Evolutionary conservation across 1,140 invertebrate species (phyloP), one percentile per base, ranked within the genome.

Genomic region (Helicoverpa zea): DNA sequence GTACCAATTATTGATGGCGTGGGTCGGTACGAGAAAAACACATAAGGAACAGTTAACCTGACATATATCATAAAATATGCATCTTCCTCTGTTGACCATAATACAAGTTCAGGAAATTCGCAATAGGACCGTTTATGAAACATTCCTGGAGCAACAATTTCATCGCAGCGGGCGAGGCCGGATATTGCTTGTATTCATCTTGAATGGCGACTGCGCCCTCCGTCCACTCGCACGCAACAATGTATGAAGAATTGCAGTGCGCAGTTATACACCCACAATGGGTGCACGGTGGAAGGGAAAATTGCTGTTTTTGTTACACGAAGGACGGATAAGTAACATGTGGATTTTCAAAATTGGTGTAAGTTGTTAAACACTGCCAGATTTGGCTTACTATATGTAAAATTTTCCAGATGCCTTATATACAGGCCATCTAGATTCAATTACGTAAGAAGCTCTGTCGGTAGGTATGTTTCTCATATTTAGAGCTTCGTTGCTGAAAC

Each of bases 171-270:
- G 56, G 76, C 74, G 76, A 74, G 81, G 81, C 81, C 81, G 81
- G 81, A 83, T 70, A 80, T 83, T 83, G 78, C 78, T 76, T 73
- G 64, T 83, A 73, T 77, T 82, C 68, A 80, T 64, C 64, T 78
- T 70, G 58, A 59, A 77, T 63, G 74, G 18, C 49, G 68, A 73
- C 54, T 59, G 74, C 63, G 80, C 72, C 73, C 77, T 80, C 77
- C 18, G 10, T 29, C 47, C 23, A 54, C n/a, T 63, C 35, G 30
- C 4, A 64, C 74, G 66, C 29, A 66, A 77, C 61, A 63, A 77
- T 66, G 18, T 7, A 66, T 49, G 43, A 68, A 68, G 64, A 68
- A 68, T n/a, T 52, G 16, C 68, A 72, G 1, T 72, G 68, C 49
- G 49, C 68, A 70, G 49, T 72, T 72, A 64, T 64, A 64, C 12